Evolutionary conservation across 2,113 vertebrate species (phyloP).

Genomic region (Brachirus orientalis): DNA sequence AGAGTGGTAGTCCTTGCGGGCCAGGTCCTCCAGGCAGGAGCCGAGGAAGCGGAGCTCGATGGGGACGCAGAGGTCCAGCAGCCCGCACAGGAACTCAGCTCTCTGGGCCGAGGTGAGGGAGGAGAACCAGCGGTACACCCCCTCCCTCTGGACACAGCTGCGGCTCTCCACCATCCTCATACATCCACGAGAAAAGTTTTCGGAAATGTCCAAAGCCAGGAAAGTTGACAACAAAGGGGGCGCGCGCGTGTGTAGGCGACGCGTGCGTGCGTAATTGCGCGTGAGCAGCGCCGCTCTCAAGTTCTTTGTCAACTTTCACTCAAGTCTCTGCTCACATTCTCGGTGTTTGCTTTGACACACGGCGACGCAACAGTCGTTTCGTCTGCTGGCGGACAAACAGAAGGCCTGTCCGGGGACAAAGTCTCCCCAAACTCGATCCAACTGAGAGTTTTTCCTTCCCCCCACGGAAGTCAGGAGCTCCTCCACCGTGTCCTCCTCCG

Average conservation of each 20-base stretch:
- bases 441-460: conserved; percentile 12
- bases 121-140: conserved; percentile 97
- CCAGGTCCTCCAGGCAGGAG: conserved; percentile 91
- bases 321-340: not conserved
- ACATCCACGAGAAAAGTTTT: conserved; percentile 24
- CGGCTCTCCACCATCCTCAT: conserved; percentile 92
- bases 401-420: conserved; percentile 5
- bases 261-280: conserved; percentile 45
- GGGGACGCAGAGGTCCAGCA: conserved; percentile 92
- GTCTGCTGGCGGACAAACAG: conserved; percentile 27
- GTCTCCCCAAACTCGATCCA: conserved; percentile 23
- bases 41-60: conserved; percentile 93
- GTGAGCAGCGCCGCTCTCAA: not conserved
- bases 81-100: conserved; percentile 91
- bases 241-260: not conserved
- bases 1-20: conserved; percentile 93
- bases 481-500: conserved; percentile 39
- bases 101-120: conserved; percentile 91
- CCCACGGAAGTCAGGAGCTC: conserved; percentile 33
- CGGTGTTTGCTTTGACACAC: not conserved
- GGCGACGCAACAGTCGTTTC: not conserved
- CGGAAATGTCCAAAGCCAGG: not conserved
- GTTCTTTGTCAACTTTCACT: conserved; percentile 31
- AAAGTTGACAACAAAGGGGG: conserved; percentile 30
- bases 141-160: conserved; percentile 91